Evolutionary conservation across 2,888 invertebrate genomes (phyloP), one percentile per base, ranked within the genome.

Genomic region (Caradrina clavipalpis): DNA sequence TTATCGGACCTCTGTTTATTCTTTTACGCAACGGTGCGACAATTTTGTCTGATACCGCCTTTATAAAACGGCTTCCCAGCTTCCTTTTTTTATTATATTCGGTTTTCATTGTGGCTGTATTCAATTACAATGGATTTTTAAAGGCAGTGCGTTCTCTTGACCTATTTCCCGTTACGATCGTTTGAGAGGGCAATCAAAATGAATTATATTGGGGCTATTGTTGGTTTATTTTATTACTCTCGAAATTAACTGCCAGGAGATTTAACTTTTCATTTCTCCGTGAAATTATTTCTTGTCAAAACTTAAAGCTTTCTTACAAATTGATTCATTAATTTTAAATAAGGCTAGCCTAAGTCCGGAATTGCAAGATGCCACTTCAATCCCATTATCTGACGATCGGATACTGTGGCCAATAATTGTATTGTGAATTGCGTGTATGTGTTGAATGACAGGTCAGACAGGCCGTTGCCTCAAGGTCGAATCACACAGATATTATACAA

Each of bases 1-100:
- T 89, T 86, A 86, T 86, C 81, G 66, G 67, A 69, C 67, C 69
- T 69, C 72, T 87, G 81, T 87, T 87, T 88, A 80, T 84, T 78
- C 53, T 73, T 50, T 57, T 35, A 59, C 73, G 80, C 66, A 58
- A 62, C 81, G 69, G 67, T 66, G 74, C 81, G 84, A 77, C 81
- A 83, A 75, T 86, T 87, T 84, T 82, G 84, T 86, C 86, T 84
- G 79, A 82, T 83, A 80, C 70, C 51, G 68, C 58, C 56, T 64
- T 74, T 70, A 84, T 80, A 80, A 73, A 81, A 67, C 65, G 73
- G 70, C 80, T 78, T 73, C 82, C 78, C 19, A 31, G 60, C 56
- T 70, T 74, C 51, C 49, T 59, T 66, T 69, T 77, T 79, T 85
- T 79, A 82, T 84, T 83, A 75, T 80, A 76, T 78, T 70, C 67